These are phyloP conservation scores for Myiozetetes cayanensis DNA, from an alignment of 2,113 vertebrate species.

Conservation along the genomic window DNA sequence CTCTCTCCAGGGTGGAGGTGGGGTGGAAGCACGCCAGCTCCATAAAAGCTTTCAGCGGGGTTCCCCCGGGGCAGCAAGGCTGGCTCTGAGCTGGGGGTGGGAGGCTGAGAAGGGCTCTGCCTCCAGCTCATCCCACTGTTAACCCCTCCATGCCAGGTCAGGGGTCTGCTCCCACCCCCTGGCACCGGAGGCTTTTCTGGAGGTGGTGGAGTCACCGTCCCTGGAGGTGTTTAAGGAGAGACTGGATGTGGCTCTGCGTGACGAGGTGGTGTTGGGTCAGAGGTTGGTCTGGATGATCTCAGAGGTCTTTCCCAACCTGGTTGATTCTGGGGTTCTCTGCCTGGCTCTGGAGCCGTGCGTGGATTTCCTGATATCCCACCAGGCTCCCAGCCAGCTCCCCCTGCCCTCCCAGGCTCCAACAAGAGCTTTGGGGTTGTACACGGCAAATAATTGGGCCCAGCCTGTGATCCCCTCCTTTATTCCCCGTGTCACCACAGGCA, in stretches of 20 bases:
- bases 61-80: background rate
- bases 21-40: background rate
- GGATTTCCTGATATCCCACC: background rate
- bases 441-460: background rate
- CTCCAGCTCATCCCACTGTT: background rate
- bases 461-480: background rate
- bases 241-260: too few species aligned
- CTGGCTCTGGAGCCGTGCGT: fast-evolving
- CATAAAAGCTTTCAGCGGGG: slow-evolving; percentile 30
- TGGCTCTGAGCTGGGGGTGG: background rate
- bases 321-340: background rate
- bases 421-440: background rate
- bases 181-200: background rate
- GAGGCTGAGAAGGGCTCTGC: background rate
- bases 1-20: background rate
- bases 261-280: too few species aligned
- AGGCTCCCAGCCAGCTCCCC: background rate
- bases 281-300: too few species aligned
- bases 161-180: background rate
- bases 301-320: too few species aligned
- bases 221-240: too few species aligned
- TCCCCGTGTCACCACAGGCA: background rate
- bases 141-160: background rate
- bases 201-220: background rate
- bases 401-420: background rate